These are phyloP conservation scores for Grantiella picta DNA, from an alignment of 2,113 vertebrate genomes.

Conservation along the genomic window DNA sequence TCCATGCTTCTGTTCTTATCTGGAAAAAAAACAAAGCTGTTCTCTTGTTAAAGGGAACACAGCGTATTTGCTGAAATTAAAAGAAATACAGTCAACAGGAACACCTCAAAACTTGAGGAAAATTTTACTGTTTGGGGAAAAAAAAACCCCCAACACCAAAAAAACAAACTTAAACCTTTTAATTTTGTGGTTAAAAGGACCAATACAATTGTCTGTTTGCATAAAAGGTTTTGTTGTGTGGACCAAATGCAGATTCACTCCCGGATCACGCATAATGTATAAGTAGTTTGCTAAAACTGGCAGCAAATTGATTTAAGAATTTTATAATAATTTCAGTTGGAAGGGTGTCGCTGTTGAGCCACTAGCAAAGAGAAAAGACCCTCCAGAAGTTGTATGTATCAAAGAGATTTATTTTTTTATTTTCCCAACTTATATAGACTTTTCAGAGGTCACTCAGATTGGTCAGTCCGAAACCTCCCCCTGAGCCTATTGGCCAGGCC, in stretches of 20 bases:
- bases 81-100: neutral
- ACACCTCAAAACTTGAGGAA: neutral
- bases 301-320: neutral
- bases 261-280: neutral
- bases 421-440: too few species aligned
- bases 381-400: too few species aligned
- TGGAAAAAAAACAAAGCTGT: neutral
- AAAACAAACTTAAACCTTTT: neutral
- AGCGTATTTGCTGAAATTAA: neutral
- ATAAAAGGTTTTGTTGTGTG: neutral
- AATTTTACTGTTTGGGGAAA: neutral
- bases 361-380: too few species aligned
- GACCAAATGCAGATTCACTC: neutral
- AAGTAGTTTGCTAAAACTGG: neutral
- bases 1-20: neutral
- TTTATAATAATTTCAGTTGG: neutral
- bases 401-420: too few species aligned
- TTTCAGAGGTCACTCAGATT: too few species aligned
- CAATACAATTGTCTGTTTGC: neutral
- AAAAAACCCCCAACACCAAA: neutral
- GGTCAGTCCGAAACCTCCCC: too few species aligned
- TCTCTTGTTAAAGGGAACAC: neutral
- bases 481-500: too few species aligned
- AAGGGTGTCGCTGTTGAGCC: too few species aligned
- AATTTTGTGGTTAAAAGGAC: neutral